These are phyloP conservation scores for Diarsia rubi DNA, from an alignment of 2,888 invertebrate genomes.

Conservation along the genomic window DNA sequence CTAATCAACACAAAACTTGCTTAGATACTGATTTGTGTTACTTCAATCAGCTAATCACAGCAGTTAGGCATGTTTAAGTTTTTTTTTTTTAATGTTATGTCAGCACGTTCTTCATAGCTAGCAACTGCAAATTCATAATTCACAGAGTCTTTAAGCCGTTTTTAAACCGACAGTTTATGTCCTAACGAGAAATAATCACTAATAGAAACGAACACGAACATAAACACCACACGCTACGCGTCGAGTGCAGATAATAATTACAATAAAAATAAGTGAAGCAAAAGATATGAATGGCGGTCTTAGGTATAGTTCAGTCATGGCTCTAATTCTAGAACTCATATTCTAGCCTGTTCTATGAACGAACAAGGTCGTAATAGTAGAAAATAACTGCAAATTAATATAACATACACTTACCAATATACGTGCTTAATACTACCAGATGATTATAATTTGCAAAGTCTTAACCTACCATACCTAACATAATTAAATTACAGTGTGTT, in stretches of 20 bases:
- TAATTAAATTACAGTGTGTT: not conserved
- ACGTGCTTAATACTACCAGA: not conserved
- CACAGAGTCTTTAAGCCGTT: constrained; percentile 13
- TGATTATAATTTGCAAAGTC: not conserved
- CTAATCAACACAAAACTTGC: not conserved
- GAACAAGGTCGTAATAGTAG: constrained; percentile 1
- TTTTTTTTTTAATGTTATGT: not conserved
- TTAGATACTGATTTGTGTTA: not conserved
- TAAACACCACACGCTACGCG: constrained; percentile 16
- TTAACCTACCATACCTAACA: not conserved
- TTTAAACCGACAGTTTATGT: constrained; percentile 9
- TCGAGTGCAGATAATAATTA: not conserved
- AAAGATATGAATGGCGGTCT: not conserved
- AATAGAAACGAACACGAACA: not conserved
- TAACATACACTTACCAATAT: not conserved
- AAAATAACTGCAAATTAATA: constrained; percentile 16
- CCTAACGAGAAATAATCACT: constrained; percentile 4
- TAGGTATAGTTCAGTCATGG: constrained; percentile 24
- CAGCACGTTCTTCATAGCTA: constrained; percentile 1
- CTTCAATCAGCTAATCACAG: not conserved
- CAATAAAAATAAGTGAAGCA: constrained; percentile 16
- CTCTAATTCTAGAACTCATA: constrained; percentile 22
- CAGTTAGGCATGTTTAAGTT: not conserved
- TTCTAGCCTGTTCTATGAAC: not conserved
- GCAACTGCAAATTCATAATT: constrained; percentile 26